These are phyloP conservation scores for Hyposoter dolosus DNA, from an alignment of 2,888 invertebrate species.

Conservation along the genomic window DNA sequence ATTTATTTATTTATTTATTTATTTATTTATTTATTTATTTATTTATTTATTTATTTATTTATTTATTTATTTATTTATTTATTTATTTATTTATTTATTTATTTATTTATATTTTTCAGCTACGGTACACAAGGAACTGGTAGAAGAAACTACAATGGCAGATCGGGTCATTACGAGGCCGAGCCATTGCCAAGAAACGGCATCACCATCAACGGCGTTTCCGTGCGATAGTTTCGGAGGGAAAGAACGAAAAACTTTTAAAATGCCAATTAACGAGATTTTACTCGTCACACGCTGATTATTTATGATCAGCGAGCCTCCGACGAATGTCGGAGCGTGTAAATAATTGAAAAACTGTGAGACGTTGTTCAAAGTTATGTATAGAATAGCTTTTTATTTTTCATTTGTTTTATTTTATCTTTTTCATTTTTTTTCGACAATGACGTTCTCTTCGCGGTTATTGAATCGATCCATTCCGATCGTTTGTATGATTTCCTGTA, in stretches of 20 bases:
- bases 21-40: not conserved
- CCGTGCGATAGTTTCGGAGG: conserved; percentile 88
- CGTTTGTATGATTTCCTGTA: conserved; percentile 75
- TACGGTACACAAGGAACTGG: conserved; percentile 76
- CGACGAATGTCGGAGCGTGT: conserved; percentile 51
- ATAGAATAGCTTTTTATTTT: not conserved
- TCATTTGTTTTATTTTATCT: not conserved
- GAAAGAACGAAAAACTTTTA: not conserved
- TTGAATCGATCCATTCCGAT: conserved; percentile 55
- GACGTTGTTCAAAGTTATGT: conserved; percentile 43
- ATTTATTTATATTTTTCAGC: conserved; percentile 69
- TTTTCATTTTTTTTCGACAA: conserved; percentile 11
- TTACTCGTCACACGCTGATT: conserved; percentile 46
- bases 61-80: conserved; percentile 6
- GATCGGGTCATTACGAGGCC: conserved; percentile 87
- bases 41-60: not conserved
- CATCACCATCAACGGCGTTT: conserved; percentile 95
- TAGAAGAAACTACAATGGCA: conserved; percentile 79
- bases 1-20: not conserved
- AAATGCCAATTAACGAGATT: conserved; percentile 56
- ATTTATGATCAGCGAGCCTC: conserved; percentile 42
- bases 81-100: not conserved
- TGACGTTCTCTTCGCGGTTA: conserved; percentile 36
- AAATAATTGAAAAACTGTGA: conserved; percentile 63
- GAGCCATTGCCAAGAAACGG: conserved; percentile 89